Evolutionary conservation across 2,888 invertebrate genomes (phyloP).

Genomic region (Dynastes tityus): DNA sequence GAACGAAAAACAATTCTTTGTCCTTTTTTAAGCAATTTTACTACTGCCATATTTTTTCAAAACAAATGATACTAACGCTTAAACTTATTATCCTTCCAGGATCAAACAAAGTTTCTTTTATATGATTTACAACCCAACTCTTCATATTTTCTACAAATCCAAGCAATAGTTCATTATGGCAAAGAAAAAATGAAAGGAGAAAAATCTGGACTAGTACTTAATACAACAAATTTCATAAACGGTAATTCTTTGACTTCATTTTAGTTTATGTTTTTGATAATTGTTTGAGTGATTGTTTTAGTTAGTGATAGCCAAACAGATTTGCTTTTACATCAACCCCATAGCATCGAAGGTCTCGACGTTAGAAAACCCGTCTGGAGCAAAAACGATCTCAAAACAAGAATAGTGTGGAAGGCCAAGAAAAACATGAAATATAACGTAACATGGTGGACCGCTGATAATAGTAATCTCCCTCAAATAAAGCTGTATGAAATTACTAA

Average conservation of each 20-base stretch:
- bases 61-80: background rate
- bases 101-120: conserved; percentile 78
- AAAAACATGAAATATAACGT: conserved; percentile 62
- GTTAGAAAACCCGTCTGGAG: conserved; percentile 66
- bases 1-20: too few species aligned
- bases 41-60: too few species aligned
- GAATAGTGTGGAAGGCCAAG: conserved; percentile 65
- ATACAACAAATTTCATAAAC: conserved; percentile 76
- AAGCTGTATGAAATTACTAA: conserved; percentile 73
- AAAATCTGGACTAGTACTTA: conserved; percentile 80
- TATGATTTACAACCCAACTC: conserved; percentile 79
- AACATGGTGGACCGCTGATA: conserved; percentile 68
- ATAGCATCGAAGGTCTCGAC: conserved; percentile 64
- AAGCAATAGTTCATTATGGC: conserved; percentile 82
- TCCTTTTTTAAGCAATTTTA: too few species aligned
- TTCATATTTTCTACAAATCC: conserved; percentile 85
- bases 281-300: background rate
- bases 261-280: background rate
- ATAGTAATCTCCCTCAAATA: conserved; percentile 68
- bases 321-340: conserved; percentile 25
- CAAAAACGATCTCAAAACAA: conserved; percentile 64
- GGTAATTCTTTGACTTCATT: conserved; percentile 60
- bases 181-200: conserved; percentile 79
- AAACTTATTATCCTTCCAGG: conserved; percentile 69
- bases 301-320: conserved; percentile 28